Percentiles rank a stretch among this genome's conserved stretches.
phyloP scores from a whole-genome alignment of 2,888 invertebrate species.

The Elaeidobius kamerunicus region DNA sequence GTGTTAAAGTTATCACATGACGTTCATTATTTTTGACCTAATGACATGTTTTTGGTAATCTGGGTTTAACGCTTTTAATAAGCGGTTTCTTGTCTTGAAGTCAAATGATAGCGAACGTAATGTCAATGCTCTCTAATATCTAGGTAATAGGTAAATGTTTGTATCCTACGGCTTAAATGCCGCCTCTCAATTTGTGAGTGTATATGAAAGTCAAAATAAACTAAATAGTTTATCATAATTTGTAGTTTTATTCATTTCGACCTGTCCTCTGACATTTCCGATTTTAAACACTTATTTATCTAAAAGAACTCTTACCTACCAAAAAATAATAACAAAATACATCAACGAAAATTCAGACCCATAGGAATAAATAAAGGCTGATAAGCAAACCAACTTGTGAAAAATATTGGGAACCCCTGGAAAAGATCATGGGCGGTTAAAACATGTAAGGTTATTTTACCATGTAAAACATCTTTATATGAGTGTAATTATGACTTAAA shows the following conservation, averaged over 20 bases:
- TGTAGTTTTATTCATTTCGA: conserved; percentile 28
- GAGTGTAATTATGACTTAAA: no score
- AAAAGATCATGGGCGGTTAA: no score
- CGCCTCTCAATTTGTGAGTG: conserved; percentile 55
- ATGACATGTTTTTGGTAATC: neutral
- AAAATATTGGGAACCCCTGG: no score
- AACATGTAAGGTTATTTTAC: no score
- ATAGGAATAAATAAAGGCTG: no score
- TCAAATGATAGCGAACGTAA: conserved; percentile 6
- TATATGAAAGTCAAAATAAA: conserved; percentile 55
- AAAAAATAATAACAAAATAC: no score
- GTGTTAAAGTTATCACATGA: conserved; percentile 42
- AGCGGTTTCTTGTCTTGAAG: neutral
- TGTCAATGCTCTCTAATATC: conserved; percentile 28
- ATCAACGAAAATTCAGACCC: no score
- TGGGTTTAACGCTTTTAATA: neutral
- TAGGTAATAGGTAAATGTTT: conserved; percentile 53
- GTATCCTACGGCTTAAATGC: conserved; percentile 53
- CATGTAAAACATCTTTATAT: no score
- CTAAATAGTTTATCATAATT: conserved; percentile 53
- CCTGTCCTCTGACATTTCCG: no score
- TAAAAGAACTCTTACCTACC: no score
- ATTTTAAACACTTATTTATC: no score
- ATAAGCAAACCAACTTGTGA: no score
- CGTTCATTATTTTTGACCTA: conserved; percentile 7